Evolutionary conservation across 2,113 vertebrate species (phyloP), one percentile per base, ranked within the genome.

Genomic region (Isurus oxyrinchus): DNA sequence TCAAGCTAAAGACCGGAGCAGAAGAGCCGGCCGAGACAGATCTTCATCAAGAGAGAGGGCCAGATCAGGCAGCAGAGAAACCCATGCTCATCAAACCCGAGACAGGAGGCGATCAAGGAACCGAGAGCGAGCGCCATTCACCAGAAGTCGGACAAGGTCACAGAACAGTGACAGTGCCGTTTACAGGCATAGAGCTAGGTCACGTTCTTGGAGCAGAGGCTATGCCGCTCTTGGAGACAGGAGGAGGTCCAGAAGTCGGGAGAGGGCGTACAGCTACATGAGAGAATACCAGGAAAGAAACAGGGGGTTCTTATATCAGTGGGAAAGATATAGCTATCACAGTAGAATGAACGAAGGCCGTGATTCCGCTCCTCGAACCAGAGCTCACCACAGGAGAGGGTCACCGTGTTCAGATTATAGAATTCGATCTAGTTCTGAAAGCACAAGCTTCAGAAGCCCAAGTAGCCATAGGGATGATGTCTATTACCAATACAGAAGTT

Each of bases 281-380:
- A 97, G 97, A 96, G 97, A 98, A 79, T 97, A 96, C 96, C 98
- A 97, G 23, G 97, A 96, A 97, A 97, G 88, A 98, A 96, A 90
- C 57, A 69, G 94, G 27, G 66, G 44, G 1, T 97, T 96, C 63
- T 96, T 96, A 21, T 98, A 98, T 59, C 97, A 98, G 40, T 98
- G 98, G 97, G 97, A 98, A 31, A 97, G 97, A 49, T 98, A 98
- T 88, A 97, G 97, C 96, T 98, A 97, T 90, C 98, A 98, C 81
- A 98, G 97, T 97, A 97, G 97, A 96, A 97, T 98, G 0, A 97
- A 97, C 96, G 98, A 97, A 90, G 96, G 97, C 25, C 98, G 97
- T 16, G 97, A 98, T 21, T 97, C 97, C 1, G 97, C 97, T 72
- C 98, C 61, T 97, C 97, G 94, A 98, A 98, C 97, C 96, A 97